Evolutionary conservation across 92 coral and sea anemone species (phyloP).

Genomic region (Palythoa caribaeorum): DNA sequence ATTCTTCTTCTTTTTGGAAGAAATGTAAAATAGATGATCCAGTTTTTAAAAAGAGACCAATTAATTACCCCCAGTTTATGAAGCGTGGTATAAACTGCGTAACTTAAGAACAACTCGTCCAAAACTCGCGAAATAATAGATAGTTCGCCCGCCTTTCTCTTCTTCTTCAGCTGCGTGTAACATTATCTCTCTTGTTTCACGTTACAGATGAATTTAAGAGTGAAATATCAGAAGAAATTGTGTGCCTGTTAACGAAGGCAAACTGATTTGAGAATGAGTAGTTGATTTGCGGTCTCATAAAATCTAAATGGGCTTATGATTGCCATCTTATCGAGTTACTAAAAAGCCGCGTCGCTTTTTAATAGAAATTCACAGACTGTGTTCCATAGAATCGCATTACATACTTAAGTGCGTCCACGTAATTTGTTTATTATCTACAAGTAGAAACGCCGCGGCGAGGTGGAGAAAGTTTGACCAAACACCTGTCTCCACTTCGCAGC

Average conservation of each 20-base stretch:
- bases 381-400: constrained; percentile 2
- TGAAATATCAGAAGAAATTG: neutral
- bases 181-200: neutral
- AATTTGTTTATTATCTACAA: constrained; percentile 28
- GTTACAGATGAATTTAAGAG: neutral
- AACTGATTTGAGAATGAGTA: neutral
- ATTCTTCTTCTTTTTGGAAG: too few species aligned
- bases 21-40: too few species aligned
- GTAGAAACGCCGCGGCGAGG: constrained; percentile 26
- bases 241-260: neutral
- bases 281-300: constrained; percentile 12
- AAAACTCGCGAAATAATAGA: neutral
- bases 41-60: too few species aligned
- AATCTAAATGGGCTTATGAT: neutral
- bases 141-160: neutral
- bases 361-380: neutral
- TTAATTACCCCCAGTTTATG: too few species aligned
- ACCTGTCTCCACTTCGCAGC: constrained; percentile 12
- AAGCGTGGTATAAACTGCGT: too few species aligned
- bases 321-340: neutral
- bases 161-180: neutral
- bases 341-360: neutral
- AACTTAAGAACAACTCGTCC: too few species aligned
- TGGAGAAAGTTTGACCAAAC: constrained; percentile 19
- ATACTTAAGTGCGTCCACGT: constrained; percentile 13